These are phyloP conservation scores for Struthio camelus DNA, from an alignment of 2,113 vertebrate species.

Conservation along the genomic window DNA sequence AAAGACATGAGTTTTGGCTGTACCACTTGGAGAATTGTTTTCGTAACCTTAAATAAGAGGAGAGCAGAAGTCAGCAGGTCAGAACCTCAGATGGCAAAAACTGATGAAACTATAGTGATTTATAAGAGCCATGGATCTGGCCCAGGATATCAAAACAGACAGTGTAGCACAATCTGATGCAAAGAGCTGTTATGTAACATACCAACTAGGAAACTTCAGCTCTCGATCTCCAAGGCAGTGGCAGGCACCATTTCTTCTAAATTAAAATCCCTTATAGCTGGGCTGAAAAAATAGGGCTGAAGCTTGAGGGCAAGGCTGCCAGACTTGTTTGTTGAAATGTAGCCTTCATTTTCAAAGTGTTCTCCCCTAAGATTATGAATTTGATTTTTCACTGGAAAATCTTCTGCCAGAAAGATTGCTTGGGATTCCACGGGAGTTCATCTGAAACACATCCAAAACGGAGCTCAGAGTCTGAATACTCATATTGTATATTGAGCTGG, in stretches of 20 bases:
- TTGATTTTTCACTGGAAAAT: constrained; percentile 28
- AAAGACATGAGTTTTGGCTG: neutral
- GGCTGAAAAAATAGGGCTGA: neutral
- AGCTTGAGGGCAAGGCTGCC: neutral
- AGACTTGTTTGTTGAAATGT: neutral
- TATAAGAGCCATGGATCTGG: neutral
- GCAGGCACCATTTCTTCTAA: neutral
- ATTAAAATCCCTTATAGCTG: neutral
- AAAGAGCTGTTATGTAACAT: neutral
- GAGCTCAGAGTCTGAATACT: neutral
- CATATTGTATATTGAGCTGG: neutral
- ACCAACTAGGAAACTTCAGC: neutral
- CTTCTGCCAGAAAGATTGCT: constrained; percentile 28
- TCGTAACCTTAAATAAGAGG: neutral
- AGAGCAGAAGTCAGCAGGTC: neutral
- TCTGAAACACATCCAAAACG: constrained; percentile 14
- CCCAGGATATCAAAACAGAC: neutral
- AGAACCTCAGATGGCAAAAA: constrained; percentile 5
- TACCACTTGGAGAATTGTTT: neutral
- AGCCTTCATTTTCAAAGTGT: neutral
- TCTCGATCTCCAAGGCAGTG: neutral
- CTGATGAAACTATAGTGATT: neutral
- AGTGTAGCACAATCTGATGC: neutral
- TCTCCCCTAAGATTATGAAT: neutral
- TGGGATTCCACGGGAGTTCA: constrained; percentile 20